Conservation (phyloP, 2,113 vertebrate species). For the Electrona antarctica region DNA sequence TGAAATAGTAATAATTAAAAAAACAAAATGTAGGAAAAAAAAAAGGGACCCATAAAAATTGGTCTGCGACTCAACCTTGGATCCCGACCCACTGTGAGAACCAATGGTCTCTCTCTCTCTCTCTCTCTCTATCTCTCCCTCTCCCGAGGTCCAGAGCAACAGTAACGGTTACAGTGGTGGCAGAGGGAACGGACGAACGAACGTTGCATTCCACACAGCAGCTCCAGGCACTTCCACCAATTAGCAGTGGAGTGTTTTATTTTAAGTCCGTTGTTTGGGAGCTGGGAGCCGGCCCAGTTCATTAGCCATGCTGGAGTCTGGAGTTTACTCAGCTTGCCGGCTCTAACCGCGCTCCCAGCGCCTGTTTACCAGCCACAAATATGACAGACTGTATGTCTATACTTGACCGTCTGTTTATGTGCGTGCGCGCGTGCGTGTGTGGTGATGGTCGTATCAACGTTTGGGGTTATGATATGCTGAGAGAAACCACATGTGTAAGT, state of each 20-base stretch:
- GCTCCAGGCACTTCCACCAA: conserved; percentile 74
- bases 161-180: background rate
- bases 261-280: conserved; percentile 72
- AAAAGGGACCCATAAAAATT: too few relatives aligned
- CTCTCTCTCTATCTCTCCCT: too few relatives aligned
- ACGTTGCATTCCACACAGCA: conserved; percentile 69
- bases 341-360: conserved; percentile 66
- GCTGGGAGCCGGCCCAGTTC: conserved; percentile 76
- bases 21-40: too few relatives aligned
- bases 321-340: conserved; percentile 78
- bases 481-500: too few relatives aligned
- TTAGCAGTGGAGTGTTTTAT: conserved; percentile 80
- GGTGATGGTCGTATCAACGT: conserved; percentile 31
- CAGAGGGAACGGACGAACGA: conserved; percentile 67
- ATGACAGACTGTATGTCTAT: conserved; percentile 75
- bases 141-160: background rate
- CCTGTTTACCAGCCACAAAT: conserved; percentile 77
- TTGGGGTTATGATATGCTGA: too few relatives aligned
- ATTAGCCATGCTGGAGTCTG: conserved; percentile 72
- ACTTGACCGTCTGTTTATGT: conserved; percentile 75
- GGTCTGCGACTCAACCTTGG: too few relatives aligned
- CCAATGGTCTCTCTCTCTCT: too few relatives aligned
- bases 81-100: too few relatives aligned
- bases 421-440: conserved; percentile 49
- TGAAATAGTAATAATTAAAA: too few relatives aligned